Conservation (phyloP, 37 sponge, comb jelly and placozoan species). For the Mnemiopsis leidyi region DNA sequence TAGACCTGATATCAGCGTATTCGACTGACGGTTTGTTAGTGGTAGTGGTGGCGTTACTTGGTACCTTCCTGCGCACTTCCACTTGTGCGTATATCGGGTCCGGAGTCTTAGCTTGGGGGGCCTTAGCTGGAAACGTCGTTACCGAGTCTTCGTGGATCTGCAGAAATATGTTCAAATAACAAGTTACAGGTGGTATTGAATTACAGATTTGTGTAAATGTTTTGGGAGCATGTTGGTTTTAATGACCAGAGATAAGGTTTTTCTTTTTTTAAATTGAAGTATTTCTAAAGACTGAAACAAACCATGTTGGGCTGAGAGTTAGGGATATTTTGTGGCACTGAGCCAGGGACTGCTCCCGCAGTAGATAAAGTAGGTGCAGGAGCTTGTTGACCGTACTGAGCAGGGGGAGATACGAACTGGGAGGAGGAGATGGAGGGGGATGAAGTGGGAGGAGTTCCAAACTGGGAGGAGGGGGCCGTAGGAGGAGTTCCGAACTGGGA, state of each 20-base stretch:
- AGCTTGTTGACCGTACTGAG: neutral
- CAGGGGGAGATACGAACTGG: neutral
- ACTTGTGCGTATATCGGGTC: conserved; percentile 52
- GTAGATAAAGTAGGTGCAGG: neutral
- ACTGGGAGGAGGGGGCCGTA: too few species aligned
- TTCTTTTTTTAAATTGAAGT: too few species aligned
- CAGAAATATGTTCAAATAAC: neutral
- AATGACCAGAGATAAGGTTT: too few species aligned
- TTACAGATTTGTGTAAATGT: neutral
- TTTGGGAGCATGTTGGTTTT: too few species aligned
- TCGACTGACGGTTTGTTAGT: neutral
- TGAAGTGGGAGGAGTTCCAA: neutral
- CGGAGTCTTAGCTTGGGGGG: neutral
- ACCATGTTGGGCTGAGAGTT: neutral
- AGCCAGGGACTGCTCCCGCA: neutral
- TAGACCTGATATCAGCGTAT: conserved; percentile 4
- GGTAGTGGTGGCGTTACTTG: neutral
- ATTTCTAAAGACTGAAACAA: neutral
- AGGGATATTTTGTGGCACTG: neutral
- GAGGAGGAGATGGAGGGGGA: too few species aligned
- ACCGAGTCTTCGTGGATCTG: neutral
- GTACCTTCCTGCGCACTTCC: neutral
- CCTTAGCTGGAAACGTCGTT: conserved; percentile 30
- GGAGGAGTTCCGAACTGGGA: neutral
- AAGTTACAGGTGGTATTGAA: neutral